phyloP scores from a whole-genome alignment of 2,113 vertebrate genomes.

The Gambusia holbrooki region DNA sequence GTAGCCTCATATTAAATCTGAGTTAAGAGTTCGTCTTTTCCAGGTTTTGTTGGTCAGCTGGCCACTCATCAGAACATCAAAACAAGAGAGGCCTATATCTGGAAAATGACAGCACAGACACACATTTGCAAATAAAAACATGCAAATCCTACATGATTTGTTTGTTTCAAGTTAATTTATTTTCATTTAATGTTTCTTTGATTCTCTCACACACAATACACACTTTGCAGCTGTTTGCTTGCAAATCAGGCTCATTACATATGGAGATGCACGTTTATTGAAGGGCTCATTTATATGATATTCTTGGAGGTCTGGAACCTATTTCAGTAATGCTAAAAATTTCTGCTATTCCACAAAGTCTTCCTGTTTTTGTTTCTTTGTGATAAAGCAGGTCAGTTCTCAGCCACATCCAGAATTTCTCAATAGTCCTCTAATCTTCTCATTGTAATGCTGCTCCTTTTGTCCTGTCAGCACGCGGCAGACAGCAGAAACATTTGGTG shows the following conservation, averaged over 20 bases:
- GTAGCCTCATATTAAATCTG: constrained; percentile 3
- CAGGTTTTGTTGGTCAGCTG: constrained; percentile 12
- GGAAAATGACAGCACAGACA: not conserved
- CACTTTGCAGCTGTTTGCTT: not conserved
- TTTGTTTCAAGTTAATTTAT: not conserved
- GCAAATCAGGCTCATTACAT: not conserved
- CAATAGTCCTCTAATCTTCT: constrained; percentile 61
- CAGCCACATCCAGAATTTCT: constrained; percentile 58
- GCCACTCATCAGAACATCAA: not conserved
- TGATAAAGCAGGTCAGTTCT: constrained; percentile 19
- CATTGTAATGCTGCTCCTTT: constrained; percentile 51
- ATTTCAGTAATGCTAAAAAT: not conserved
- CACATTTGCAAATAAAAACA: not conserved
- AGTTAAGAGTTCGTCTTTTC: constrained; percentile 3
- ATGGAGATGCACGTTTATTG: not conserved
- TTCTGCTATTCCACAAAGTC: not conserved
- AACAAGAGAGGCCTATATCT: not conserved
- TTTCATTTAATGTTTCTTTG: not conserved
- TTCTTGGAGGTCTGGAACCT: not conserved
- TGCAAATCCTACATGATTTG: not conserved
- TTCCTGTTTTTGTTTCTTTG: constrained; percentile 13
- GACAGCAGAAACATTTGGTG: constrained; percentile 36
- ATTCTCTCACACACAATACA: not conserved
- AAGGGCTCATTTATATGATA: not conserved
- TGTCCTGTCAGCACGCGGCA: constrained; percentile 22